These are phyloP conservation scores for Xestia ashworthii DNA, from an alignment of 2,888 invertebrate genomes.

Conservation along the genomic window DNA sequence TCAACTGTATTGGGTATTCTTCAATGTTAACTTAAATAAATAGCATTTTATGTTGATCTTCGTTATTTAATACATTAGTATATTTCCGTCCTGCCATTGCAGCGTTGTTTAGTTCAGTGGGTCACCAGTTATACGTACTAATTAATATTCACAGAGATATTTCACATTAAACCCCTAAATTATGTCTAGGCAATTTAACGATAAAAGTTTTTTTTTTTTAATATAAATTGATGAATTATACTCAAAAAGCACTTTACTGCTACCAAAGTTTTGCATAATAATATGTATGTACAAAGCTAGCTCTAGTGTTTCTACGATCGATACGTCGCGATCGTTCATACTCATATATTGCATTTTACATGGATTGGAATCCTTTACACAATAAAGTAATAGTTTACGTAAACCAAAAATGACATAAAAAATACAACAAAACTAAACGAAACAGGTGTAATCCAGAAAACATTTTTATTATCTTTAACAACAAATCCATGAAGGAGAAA, in stretches of 20 bases:
- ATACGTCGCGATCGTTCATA: conserved; percentile 54
- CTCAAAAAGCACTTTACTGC: conserved; percentile 74
- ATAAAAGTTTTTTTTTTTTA: conserved; percentile 68
- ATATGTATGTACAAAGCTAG: conserved; percentile 81
- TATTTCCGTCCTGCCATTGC: conserved; percentile 53
- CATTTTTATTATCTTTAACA: conserved; percentile 84
- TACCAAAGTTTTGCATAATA: conserved; percentile 74
- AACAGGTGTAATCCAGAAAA: conserved; percentile 84
- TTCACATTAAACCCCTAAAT: conserved; percentile 71
- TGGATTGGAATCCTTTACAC: conserved; percentile 65
- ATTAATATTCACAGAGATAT: conserved; percentile 74
- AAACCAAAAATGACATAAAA: conserved; percentile 63
- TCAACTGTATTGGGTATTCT: conserved; percentile 40
- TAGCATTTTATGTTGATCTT: conserved; percentile 56
- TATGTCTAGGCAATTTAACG: conserved; percentile 74
- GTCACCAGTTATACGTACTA: conserved; percentile 61
- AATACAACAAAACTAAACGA: conserved; percentile 79
- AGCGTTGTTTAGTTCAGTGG: conserved; percentile 51
- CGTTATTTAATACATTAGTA: conserved; percentile 39
- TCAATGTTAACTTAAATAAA: conserved; percentile 58
- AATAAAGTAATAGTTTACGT: conserved; percentile 49
- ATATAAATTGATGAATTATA: conserved; percentile 71
- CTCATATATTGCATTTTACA: conserved; percentile 67
- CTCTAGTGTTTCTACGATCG: conserved; percentile 63
- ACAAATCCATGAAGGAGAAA: conserved; percentile 82